phyloP scores from a whole-genome alignment of 2,888 invertebrate species.

The Andrena bucephala region DNA sequence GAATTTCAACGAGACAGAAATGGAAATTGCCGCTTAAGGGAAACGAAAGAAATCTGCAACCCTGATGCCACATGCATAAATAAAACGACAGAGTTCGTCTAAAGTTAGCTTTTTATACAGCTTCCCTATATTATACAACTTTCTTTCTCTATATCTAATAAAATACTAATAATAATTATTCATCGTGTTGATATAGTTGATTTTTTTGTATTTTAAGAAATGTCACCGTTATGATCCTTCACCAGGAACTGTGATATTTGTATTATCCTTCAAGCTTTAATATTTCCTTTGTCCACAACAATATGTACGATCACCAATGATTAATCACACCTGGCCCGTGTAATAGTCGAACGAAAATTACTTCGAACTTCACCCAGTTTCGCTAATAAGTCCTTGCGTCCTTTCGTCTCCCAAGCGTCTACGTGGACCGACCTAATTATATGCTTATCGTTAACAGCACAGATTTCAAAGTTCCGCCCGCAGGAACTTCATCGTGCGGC shows the following conservation, averaged over 20 bases:
- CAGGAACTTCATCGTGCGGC: conserved; percentile 38
- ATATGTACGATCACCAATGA: not conserved
- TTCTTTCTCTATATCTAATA: no score
- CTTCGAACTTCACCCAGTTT: conserved; percentile 10
- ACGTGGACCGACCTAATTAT: conserved; percentile 48
- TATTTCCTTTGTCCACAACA: no score
- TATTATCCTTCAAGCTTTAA: no score
- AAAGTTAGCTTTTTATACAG: no score
- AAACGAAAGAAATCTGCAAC: conserved; percentile 27
- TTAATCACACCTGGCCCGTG: not conserved
- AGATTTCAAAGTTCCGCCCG: conserved; percentile 38
- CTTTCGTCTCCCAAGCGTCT: not conserved
- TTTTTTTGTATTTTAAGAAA: no score
- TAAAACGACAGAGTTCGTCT: not conserved
- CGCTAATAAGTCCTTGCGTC: not conserved
- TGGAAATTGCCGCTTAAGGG: conserved; percentile 4
- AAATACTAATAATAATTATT: no score
- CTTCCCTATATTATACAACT: no score
- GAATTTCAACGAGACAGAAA: conserved; percentile 27
- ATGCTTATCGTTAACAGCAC: conserved; percentile 46
- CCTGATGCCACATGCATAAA: not conserved
- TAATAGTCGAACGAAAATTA: not conserved
- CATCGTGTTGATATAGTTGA: no score
- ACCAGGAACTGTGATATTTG: no score
- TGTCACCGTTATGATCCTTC: no score